A percentile compares a stretch with the other conserved stretches of the same genome.
These are phyloP conservation scores for Orthonychiurus folsomi DNA, from an alignment of 2,888 invertebrate species.

Conservation along the genomic window DNA sequence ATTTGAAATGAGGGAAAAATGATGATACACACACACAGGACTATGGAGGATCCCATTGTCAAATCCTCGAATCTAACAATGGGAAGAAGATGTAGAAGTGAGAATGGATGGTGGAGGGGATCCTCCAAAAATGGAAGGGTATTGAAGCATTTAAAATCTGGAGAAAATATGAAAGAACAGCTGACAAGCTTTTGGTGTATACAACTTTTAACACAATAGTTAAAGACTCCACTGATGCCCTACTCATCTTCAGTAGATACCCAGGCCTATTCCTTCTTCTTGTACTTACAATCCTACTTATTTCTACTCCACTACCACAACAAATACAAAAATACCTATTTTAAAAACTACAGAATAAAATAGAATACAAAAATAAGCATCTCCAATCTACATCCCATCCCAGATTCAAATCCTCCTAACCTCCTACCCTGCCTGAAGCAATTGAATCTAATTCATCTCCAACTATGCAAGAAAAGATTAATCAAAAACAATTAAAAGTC, in stretches of 20 bases:
- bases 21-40: not conserved
- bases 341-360: too few relatives aligned
- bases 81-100: not conserved
- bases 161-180: slow-evolving; percentile 22
- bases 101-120: not conserved
- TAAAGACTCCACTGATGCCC: not conserved
- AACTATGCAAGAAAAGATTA: too few relatives aligned
- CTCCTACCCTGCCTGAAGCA: too few relatives aligned
- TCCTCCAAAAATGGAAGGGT: slow-evolving; percentile 13
- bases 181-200: slow-evolving; percentile 22
- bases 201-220: not conserved
- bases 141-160: slow-evolving; percentile 20
- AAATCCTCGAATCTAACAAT: slow-evolving; percentile 2
- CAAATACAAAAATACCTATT: too few relatives aligned
- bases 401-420: too few relatives aligned
- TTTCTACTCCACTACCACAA: too few relatives aligned
- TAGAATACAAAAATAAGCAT: too few relatives aligned
- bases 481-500: too few relatives aligned
- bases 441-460: too few relatives aligned
- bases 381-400: too few relatives aligned
- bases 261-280: not conserved
- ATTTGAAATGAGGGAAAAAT: too few relatives aligned
- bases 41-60: not conserved
- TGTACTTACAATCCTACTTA: not conserved
- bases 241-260: not conserved